Conservation (phyloP, 2,113 vertebrate genomes). For the Lucifuga dentata region DNA sequence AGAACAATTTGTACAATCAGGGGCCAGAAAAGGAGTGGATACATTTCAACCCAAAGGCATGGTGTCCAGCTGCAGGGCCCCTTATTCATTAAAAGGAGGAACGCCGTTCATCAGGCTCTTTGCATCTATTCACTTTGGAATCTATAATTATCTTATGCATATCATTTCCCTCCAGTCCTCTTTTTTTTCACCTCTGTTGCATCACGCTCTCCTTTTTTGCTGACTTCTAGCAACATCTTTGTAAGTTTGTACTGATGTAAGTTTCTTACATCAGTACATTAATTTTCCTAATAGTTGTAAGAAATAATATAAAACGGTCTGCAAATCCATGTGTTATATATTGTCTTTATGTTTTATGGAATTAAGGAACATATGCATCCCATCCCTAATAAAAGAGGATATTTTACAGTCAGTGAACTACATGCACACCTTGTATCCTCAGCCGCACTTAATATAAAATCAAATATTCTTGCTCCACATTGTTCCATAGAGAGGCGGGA, state of each 20-base stretch:
- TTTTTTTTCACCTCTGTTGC: conserved; percentile 19
- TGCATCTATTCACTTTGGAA: conserved; percentile 52
- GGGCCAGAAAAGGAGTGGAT: conserved; percentile 36
- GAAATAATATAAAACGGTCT: background rate
- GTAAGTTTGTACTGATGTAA: background rate
- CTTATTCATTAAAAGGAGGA: conserved; percentile 36
- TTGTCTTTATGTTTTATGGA: background rate
- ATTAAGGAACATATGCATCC: background rate
- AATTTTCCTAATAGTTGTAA: background rate
- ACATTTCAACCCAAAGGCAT: conserved; percentile 27
- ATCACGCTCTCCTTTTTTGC: conserved; percentile 14
- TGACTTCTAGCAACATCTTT: conserved; percentile 15
- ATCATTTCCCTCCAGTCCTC: conserved; percentile 33
- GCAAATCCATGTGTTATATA: background rate
- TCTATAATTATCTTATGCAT: conserved; percentile 41
- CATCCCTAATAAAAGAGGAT: background rate
- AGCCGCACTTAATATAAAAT: conserved; percentile 38
- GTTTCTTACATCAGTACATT: background rate
- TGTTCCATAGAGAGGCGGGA: conserved; percentile 44
- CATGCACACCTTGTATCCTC: background rate
- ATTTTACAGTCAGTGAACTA: background rate
- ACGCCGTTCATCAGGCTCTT: conserved; percentile 25
- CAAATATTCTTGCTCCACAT: conserved; percentile 45
- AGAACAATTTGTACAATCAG: conserved; percentile 60
- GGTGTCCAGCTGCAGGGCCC: conserved; percentile 51